Evolutionary conservation across 37 sponge, comb jelly and placozoan genomes (phyloP).

Genomic region (Theonella swinhoei): DNA sequence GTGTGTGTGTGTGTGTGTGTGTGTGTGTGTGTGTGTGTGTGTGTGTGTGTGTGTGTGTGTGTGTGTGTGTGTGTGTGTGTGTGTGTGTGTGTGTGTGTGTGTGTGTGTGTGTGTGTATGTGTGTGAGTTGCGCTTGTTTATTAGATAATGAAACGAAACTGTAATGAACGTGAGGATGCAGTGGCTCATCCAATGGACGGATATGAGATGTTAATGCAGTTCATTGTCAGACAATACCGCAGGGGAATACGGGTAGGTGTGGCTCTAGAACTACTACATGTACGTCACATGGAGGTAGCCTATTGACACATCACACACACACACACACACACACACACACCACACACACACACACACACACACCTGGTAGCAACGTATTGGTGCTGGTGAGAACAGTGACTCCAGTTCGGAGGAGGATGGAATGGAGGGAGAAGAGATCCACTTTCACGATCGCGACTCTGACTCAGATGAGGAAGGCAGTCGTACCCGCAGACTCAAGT

Average conservation of each 20-base stretch:
- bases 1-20: no score
- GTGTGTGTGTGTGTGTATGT: no score
- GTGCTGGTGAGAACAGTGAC: neutral
- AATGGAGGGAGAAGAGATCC: neutral
- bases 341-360: neutral
- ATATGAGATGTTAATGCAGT: conserved; percentile 54
- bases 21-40: no score
- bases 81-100: no score
- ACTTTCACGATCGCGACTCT: neutral
- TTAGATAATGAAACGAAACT: conserved; percentile 31
- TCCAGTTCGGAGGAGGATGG: neutral
- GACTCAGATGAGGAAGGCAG: conserved; percentile 2
- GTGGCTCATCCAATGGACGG: conserved; percentile 15
- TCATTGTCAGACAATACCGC: conserved; percentile 56
- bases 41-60: no score
- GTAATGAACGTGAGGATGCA: conserved; percentile 31
- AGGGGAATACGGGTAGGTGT: conserved; percentile 50
- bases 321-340: neutral
- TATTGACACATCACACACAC: neutral
- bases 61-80: no score
- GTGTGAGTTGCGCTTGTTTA: no score
- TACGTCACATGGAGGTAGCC: neutral
- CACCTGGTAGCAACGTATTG: neutral
- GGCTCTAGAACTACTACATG: neutral
- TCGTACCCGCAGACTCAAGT: neutral